These are phyloP conservation scores for Kradibia gibbosae DNA, from an alignment of 1,140 invertebrate species.

Conservation along the genomic window DNA sequence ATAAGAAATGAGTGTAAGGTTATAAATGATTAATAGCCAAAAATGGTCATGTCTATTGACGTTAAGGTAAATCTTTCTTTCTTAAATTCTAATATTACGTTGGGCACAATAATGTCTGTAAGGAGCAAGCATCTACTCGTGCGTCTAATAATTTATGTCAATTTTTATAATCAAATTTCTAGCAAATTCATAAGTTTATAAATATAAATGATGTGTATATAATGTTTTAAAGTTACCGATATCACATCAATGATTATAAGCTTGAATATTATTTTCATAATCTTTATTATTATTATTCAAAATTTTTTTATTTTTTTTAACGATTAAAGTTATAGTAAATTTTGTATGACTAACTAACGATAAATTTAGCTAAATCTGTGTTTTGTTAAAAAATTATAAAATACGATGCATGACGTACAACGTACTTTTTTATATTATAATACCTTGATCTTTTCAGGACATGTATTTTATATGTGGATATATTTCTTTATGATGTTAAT, in stretches of 20 bases:
- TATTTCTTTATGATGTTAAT: too few species aligned
- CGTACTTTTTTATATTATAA: too few species aligned
- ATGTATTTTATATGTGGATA: too few species aligned
- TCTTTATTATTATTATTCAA: slow-evolving; percentile 14
- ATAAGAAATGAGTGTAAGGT: too few species aligned
- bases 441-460: too few species aligned
- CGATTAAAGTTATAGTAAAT: background rate
- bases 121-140: background rate
- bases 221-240: slow-evolving; percentile 36
- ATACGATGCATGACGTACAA: background rate
- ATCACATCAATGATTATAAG: background rate
- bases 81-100: too few species aligned
- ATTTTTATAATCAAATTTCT: background rate
- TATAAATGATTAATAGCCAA: too few species aligned
- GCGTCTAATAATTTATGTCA: background rate
- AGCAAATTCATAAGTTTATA: too few species aligned
- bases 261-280: too few species aligned
- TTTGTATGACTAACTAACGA: slow-evolving; percentile 9
- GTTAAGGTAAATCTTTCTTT: too few species aligned
- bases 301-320: slow-evolving; percentile 9
- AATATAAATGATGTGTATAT: too few species aligned
- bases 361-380: background rate
- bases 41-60: too few species aligned
- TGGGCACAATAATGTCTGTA: background rate
- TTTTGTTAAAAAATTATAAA: slow-evolving; percentile 11